A percentile compares a stretch with the other conserved stretches of the same genome.
Evolutionary conservation across 1,140 invertebrate genomes (phyloP).

Genomic region (Nymphalis io): DNA sequence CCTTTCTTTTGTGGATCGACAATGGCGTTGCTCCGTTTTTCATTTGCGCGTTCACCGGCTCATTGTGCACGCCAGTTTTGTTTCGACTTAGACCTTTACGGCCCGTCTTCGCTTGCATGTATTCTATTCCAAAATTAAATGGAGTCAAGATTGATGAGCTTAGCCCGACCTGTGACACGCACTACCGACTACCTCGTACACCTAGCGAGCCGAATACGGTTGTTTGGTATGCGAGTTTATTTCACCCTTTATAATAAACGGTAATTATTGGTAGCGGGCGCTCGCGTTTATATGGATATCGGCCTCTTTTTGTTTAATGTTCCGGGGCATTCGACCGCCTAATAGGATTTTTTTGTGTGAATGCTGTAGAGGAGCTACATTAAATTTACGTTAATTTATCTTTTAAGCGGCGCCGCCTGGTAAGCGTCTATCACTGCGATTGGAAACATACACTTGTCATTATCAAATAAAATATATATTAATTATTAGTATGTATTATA

Average conservation of each 20-base stretch:
- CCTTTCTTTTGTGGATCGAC: slow-evolving; percentile 78
- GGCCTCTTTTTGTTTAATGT: slow-evolving; percentile 60
- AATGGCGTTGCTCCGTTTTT: slow-evolving; percentile 69
- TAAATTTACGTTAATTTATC: slow-evolving; percentile 63
- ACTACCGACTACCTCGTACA: slow-evolving; percentile 70
- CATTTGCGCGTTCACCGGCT: slow-evolving; percentile 65
- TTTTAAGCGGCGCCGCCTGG: slow-evolving; percentile 43
- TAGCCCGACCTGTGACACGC: slow-evolving; percentile 77
- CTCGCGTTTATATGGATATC: slow-evolving; percentile 34
- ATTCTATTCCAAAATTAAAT: slow-evolving; percentile 74
- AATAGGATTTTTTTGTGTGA: slow-evolving; percentile 67
- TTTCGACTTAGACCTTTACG: slow-evolving; percentile 59
- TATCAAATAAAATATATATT: background rate
- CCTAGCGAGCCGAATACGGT: slow-evolving; percentile 31
- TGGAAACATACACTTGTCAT: slow-evolving; percentile 30
- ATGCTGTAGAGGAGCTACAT: slow-evolving; percentile 49
- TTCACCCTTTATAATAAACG: slow-evolving; percentile 69
- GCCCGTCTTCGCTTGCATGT: slow-evolving; percentile 37
- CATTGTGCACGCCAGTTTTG: slow-evolving; percentile 70
- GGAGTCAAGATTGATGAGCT: slow-evolving; percentile 76
- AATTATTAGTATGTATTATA: background rate
- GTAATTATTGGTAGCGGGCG: slow-evolving; percentile 67
- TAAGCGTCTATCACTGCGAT: slow-evolving; percentile 48
- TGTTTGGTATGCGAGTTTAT: slow-evolving; percentile 70
- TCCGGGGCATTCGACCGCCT: slow-evolving; percentile 57